A percentile compares a stretch with the other conserved stretches of the same genome.
Evolutionary conservation across 2,797 vertebrate species (phyloP).

Genomic region (Ceyx erithaca): DNA sequence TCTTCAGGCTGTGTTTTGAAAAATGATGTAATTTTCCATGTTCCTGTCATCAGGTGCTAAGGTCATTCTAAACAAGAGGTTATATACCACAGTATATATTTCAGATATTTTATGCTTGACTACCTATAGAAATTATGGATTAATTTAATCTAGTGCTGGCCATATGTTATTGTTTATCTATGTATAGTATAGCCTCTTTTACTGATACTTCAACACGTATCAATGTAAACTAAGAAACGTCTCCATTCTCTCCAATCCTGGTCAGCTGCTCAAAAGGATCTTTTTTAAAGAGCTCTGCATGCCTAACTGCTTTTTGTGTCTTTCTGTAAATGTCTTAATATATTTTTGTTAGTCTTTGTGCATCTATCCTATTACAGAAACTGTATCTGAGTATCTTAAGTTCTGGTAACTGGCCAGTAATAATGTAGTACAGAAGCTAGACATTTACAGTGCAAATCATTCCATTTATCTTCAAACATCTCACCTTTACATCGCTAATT

Average conservation of each 20-base stretch:
- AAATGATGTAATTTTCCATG: background rate
- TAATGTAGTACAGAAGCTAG: slow-evolving; percentile 36
- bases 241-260: background rate
- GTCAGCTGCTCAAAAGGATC: background rate
- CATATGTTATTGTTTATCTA: background rate
- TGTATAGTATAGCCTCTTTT: background rate
- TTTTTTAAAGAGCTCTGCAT: background rate
- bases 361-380: background rate
- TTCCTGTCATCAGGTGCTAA: background rate
- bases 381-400: background rate
- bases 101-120: background rate
- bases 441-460: slow-evolving; percentile 37
- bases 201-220: background rate
- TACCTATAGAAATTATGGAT: background rate
- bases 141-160: background rate
- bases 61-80: background rate
- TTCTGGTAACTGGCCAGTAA: slow-evolving; percentile 32
- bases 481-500: slow-evolving; percentile 57
- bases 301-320: background rate
- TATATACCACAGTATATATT: background rate
- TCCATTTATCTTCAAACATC: slow-evolving; percentile 54
- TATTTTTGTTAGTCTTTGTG: background rate
- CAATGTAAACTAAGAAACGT: background rate
- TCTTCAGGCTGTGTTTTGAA: background rate
- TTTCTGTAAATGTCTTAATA: background rate